phyloP scores from a whole-genome alignment of 2,888 invertebrate species.

The Plagodis dolabraria region DNA sequence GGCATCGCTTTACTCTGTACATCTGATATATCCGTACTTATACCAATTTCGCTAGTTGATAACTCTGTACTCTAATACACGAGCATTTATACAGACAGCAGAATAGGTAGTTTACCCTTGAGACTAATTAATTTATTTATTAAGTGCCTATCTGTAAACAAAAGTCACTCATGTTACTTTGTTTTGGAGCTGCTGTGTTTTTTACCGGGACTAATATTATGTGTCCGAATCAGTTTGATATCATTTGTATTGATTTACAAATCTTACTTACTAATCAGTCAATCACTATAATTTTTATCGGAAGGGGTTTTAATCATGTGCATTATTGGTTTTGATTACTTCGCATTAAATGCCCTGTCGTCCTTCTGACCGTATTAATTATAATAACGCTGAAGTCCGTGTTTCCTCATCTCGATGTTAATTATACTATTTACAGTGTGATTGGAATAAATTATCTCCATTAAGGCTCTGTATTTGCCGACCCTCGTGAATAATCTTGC shows the following conservation, averaged over 20 bases:
- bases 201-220: no score
- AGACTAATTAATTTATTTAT: no score
- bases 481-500: slow-evolving; percentile 30
- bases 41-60: slow-evolving; percentile 55
- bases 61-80: slow-evolving; percentile 30
- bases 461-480: slow-evolving; percentile 16
- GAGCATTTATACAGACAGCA: slow-evolving; percentile 12
- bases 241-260: no score
- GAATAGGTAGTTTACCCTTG: no score
- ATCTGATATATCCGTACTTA: slow-evolving; percentile 59
- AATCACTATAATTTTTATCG: no score
- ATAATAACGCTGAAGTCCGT: slow-evolving; percentile 3
- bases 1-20: slow-evolving; percentile 64
- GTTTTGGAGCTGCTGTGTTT: no score
- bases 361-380: neutral
- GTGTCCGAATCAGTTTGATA: no score
- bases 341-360: neutral
- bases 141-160: no score
- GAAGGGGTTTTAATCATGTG: no score
- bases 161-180: no score
- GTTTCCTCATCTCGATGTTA: slow-evolving; percentile 30
- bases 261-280: no score
- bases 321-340: no score
- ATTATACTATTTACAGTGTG: slow-evolving; percentile 14
- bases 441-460: slow-evolving; percentile 20